A percentile compares a stretch with the other conserved stretches of the same genome.
phyloP scores from a whole-genome alignment of 2,888 invertebrate genomes.

The Barypeithes pellucidus region DNA sequence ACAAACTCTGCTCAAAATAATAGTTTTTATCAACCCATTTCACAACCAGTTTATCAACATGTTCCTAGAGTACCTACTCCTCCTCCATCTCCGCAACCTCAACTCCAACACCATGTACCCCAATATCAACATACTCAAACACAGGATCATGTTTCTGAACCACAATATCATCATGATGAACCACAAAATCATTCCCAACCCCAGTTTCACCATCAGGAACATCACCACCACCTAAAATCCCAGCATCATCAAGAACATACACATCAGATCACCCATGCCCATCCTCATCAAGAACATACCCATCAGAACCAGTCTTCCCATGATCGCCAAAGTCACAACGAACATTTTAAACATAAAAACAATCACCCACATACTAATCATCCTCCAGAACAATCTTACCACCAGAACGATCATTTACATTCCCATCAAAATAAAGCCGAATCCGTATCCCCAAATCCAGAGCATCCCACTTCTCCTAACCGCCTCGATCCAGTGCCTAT shows the following conservation, averaged over 20 bases:
- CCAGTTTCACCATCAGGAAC: background rate
- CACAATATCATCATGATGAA: slow-evolving; percentile 29
- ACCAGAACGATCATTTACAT: slow-evolving; percentile 20
- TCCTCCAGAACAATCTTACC: slow-evolving; percentile 6
- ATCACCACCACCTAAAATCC: background rate
- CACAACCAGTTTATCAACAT: slow-evolving; percentile 28
- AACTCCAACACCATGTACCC: slow-evolving; percentile 19
- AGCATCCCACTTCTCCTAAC: slow-evolving; percentile 31
- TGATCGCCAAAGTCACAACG: background rate
- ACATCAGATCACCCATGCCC: background rate
- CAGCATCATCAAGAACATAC: background rate
- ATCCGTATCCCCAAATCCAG: slow-evolving; percentile 11
- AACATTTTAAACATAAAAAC: background rate
- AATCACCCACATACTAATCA: slow-evolving; percentile 10
- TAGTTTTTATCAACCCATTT: slow-evolving; percentile 46
- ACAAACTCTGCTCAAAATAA: slow-evolving; percentile 38
- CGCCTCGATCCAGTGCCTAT: slow-evolving; percentile 51
- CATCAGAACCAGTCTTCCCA: slow-evolving; percentile 6
- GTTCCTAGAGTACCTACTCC: slow-evolving; percentile 50
- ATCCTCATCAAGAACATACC: slow-evolving; percentile 7
- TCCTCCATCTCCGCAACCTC: slow-evolving; percentile 29
- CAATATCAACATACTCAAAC: slow-evolving; percentile 22
- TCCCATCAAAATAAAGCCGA: slow-evolving; percentile 22
- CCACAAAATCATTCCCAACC: slow-evolving; percentile 11
- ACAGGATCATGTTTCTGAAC: slow-evolving; percentile 8